Evolutionary conservation across 2,113 vertebrate species (phyloP).

Genomic region (Barbus barbus): DNA sequence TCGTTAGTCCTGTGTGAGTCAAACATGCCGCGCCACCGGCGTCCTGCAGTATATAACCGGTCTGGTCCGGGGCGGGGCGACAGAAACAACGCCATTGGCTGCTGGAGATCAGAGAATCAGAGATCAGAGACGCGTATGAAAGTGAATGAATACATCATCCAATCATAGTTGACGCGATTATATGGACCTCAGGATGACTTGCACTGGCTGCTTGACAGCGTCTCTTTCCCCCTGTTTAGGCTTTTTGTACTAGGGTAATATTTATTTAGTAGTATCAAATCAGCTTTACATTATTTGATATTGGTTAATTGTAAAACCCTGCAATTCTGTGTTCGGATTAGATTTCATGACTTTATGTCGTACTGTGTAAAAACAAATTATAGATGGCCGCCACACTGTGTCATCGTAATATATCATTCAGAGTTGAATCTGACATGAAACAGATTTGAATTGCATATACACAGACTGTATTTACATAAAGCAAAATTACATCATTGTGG

Average conservation of each 20-base stretch:
- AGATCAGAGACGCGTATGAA: background rate
- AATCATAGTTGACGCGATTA: background rate
- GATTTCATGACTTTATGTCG: background rate
- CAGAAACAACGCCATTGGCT: conserved; percentile 54
- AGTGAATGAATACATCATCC: background rate
- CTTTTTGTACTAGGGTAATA: background rate
- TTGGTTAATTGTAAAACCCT: background rate
- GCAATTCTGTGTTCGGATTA: too few species aligned
- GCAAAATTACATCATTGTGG: background rate
- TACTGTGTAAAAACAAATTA: background rate
- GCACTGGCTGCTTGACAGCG: background rate
- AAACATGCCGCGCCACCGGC: conserved; percentile 47
- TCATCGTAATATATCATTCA: too few species aligned
- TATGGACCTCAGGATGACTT: background rate
- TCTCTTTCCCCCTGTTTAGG: background rate
- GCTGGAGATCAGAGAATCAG: conserved; percentile 45
- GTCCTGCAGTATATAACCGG: conserved; percentile 61
- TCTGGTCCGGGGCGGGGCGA: conserved; percentile 34
- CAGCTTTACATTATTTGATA: background rate
- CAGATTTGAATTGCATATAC: too few species aligned
- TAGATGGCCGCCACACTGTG: background rate
- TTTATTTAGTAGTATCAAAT: background rate
- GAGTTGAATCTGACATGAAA: too few species aligned
- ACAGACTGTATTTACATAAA: background rate
- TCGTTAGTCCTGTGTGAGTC: conserved; percentile 12